Evolutionary conservation across 2,113 vertebrate genomes (phyloP), one percentile per base, ranked within the genome.

Genomic region (Eulacestoma nigropectus): DNA sequence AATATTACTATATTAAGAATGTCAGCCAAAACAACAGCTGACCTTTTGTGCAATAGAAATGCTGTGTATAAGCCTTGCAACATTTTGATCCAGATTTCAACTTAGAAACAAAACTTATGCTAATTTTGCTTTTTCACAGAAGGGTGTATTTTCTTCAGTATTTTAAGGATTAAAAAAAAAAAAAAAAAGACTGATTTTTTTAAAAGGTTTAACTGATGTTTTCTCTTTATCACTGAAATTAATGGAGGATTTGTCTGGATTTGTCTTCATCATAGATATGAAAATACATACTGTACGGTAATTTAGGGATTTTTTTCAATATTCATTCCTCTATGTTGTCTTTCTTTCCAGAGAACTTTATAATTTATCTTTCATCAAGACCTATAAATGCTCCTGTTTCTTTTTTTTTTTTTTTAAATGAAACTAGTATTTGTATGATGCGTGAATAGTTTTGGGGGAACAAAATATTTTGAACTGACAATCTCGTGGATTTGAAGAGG

Each of bases 1-100:
- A 93, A 85, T 87, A 87, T 91, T 87, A 93, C 87, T 83, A 39
- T 90, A 89, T 93, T 95, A 96, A 95, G 78, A 90, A 93, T 59
- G 84, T 77, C 93, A 88, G 50, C 41, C 70, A 95, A 93, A 94
- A 93, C 55, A 94, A 91, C 47, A 87, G 63, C 56, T 91, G 89
- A 94, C 91, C 74, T 97, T 94, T 87, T 53, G 41, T 60, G 41
- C 70, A 85, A 79, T 32, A 87, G 32, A 95, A 94, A 85, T 70
- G 15, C 65, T 76, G 20, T 60, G 3, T 52, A 59, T 68, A 89
- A 93, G 52, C 53, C 60, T 83, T 82, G 57, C 15, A 85, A 92
- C 46, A 93, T n/a, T 85, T 88, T 96, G 47, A 92, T 55, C 26
- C 50, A 50, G 37, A 84, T 78, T 91, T 92, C 82, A 91, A 60